phyloP scores from a whole-genome alignment of 2,113 vertebrate species.

The Macroglossus sobrinus region DNA sequence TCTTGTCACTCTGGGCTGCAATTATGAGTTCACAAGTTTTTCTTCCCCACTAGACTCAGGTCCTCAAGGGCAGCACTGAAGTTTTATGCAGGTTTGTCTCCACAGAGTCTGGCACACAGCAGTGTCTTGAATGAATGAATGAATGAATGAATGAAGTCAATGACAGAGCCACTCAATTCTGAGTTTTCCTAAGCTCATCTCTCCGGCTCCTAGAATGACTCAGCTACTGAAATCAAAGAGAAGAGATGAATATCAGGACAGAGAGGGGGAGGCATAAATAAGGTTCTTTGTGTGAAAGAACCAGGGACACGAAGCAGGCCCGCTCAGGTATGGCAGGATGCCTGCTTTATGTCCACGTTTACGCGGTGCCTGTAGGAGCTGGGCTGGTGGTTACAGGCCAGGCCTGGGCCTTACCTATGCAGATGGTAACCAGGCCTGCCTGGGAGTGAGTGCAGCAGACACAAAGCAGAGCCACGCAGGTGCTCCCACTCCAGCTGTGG shows the following conservation, averaged over 20 bases:
- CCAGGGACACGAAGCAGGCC: constrained; percentile 76
- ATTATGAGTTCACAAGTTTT: background rate
- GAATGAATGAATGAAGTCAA: background rate
- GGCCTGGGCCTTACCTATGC: constrained; percentile 76
- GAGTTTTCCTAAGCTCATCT: background rate
- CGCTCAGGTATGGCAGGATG: constrained; percentile 74
- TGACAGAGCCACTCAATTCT: background rate
- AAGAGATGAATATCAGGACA: background rate
- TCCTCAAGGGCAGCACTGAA: background rate
- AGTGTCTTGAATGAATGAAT: background rate
- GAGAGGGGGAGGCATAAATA: accelerated
- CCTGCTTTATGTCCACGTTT: constrained; percentile 80
- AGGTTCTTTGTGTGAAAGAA: constrained; percentile 39
- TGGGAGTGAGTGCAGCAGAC: constrained; percentile 66
- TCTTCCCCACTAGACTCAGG: background rate
- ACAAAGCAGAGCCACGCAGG: constrained; percentile 81
- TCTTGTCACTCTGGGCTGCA: background rate
- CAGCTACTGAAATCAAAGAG: constrained; percentile 14
- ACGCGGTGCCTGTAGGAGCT: constrained; percentile 74
- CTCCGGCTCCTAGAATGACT: constrained; percentile 1
- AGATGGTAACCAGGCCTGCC: constrained; percentile 79
- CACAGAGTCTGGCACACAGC: background rate
- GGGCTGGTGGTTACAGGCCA: constrained; percentile 66
- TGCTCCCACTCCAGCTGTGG: constrained; percentile 74
- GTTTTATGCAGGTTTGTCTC: background rate